Evolutionary conservation across 2,113 vertebrate genomes (phyloP).

Genomic region (Rhodinocichla rosea): DNA sequence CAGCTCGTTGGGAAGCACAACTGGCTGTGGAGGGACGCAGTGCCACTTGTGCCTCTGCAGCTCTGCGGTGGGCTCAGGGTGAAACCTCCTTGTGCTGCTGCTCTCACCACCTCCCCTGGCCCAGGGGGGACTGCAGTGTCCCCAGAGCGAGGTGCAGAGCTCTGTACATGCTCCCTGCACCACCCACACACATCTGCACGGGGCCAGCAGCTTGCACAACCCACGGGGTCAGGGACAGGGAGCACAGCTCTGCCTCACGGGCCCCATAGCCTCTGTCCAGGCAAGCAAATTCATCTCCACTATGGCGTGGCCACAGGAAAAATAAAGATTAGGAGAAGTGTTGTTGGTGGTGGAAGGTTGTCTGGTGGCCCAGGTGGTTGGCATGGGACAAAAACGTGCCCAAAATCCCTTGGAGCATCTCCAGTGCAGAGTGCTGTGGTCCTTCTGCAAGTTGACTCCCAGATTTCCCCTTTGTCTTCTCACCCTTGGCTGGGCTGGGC

Average conservation of each 20-base stretch:
- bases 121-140: not conserved
- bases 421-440: not conserved
- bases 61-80: rapidly evolving
- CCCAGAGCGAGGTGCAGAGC: rapidly evolving
- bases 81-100: not conserved
- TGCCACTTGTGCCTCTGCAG: rapidly evolving
- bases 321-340: not conserved
- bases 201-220: conserved; percentile 14
- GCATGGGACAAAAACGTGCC: rapidly evolving
- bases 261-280: rapidly evolving
- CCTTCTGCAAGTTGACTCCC: not conserved
- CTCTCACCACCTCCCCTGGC: rapidly evolving
- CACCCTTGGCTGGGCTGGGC: not conserved
- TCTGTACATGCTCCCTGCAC: not conserved
- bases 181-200: not conserved
- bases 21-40: not conserved
- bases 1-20: rapidly evolving
- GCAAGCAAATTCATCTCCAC: not conserved
- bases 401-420: not conserved
- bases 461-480: not conserved
- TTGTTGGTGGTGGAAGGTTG: rapidly evolving
- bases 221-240: not conserved
- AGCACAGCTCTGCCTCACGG: not conserved
- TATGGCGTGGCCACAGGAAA: rapidly evolving
- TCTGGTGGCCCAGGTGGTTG: not conserved